phyloP scores from a whole-genome alignment of 2,797 vertebrate species.

The Manis crassicaudata region DNA sequence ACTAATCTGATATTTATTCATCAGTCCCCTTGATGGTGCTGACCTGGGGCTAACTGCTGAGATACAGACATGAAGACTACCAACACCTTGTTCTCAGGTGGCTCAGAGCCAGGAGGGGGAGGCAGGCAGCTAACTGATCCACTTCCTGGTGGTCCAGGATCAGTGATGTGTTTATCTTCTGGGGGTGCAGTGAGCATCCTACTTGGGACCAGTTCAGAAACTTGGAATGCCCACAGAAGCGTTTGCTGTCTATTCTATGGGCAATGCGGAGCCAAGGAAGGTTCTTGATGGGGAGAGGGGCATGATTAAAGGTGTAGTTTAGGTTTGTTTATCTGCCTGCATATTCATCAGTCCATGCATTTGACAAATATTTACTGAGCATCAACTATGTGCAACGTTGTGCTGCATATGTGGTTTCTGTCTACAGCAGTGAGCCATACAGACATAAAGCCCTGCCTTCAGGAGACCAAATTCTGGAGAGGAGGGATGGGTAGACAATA shows the following conservation, averaged over 20 bases:
- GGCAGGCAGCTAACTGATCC: too few species aligned
- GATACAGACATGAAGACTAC: neutral
- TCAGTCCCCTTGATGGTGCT: neutral
- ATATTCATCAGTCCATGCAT: neutral
- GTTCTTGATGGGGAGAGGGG: neutral
- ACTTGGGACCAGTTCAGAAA: neutral
- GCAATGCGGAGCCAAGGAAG: neutral
- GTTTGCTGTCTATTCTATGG: neutral
- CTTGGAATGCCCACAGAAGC: neutral
- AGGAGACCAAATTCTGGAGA: neutral
- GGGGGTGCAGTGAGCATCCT: neutral
- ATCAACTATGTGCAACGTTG: neutral
- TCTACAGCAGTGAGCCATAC: neutral
- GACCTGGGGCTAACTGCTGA: too few species aligned
- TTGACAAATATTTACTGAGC: neutral
- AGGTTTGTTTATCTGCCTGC: neutral
- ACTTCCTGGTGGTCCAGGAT: neutral
- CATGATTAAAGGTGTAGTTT: neutral
- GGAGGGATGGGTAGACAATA: neutral
- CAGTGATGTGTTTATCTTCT: neutral
- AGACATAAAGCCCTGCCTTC: neutral
- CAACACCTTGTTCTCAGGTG: neutral
- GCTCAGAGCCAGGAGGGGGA: neutral
- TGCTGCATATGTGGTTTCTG: neutral
- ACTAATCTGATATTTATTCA: neutral